These are phyloP conservation scores for Galerucella pusilla DNA, from an alignment of 2,888 invertebrate genomes.

Conservation along the genomic window DNA sequence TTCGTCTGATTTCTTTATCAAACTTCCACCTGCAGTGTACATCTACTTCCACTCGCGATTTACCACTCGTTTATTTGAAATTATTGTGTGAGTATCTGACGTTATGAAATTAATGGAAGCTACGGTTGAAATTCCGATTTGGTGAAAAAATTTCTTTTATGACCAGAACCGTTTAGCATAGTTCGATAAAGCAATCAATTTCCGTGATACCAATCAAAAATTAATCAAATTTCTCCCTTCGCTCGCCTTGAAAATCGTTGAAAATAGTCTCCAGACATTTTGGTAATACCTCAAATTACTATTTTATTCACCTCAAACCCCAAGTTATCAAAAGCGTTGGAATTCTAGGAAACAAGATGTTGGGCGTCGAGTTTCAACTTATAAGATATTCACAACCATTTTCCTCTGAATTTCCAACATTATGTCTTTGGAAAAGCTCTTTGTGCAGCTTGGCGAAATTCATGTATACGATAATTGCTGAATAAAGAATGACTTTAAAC, in stretches of 20 bases:
- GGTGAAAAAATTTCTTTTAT: not conserved
- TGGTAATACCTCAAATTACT: conserved; percentile 2
- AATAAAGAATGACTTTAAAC: conserved; percentile 7
- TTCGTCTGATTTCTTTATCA: too few species aligned
- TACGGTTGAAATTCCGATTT: not conserved
- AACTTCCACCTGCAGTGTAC: too few species aligned
- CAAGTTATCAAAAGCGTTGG: not conserved
- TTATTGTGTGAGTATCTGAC: too few species aligned
- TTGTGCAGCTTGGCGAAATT: not conserved
- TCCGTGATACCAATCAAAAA: not conserved
- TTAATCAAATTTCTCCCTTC: not conserved
- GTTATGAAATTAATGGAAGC: too few species aligned
- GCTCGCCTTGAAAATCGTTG: not conserved
- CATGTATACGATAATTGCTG: conserved; percentile 5
- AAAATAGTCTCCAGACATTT: conserved; percentile 2
- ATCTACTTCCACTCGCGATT: too few species aligned
- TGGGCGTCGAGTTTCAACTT: not conserved
- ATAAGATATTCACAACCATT: conserved; percentile 14
- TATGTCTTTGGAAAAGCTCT: conserved; percentile 5
- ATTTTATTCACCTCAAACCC: not conserved
- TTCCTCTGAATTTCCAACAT: conserved; percentile 5
- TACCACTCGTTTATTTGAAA: too few species aligned
- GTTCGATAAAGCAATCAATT: not conserved
- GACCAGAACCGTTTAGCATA: not conserved
- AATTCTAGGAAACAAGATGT: conserved; percentile 1